A percentile compares a stretch with the other conserved stretches of the same genome.
Evolutionary conservation across 2,797 vertebrate genomes (phyloP).

Genomic region (Acrossocheilus wenchowensis): DNA sequence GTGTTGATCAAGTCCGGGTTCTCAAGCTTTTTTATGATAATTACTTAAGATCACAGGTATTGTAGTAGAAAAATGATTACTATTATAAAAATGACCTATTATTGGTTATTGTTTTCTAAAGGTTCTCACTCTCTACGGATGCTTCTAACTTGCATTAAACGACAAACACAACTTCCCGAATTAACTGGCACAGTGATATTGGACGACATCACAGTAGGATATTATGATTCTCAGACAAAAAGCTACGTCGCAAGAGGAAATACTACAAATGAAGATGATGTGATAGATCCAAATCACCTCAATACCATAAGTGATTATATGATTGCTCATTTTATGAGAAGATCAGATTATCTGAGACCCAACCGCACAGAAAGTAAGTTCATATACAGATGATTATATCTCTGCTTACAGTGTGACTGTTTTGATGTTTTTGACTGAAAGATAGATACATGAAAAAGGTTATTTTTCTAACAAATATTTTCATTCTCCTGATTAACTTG

Average conservation of each 20-base stretch:
- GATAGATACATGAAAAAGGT: too few species aligned
- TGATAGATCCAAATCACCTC: background rate
- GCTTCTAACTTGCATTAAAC: background rate
- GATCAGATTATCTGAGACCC: background rate
- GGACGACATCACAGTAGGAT: conserved; percentile 3
- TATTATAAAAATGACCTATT: too few species aligned
- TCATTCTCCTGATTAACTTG: too few species aligned
- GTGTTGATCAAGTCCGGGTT: too few species aligned
- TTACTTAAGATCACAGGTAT: too few species aligned
- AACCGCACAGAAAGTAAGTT: background rate
- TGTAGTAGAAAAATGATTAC: too few species aligned
- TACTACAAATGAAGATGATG: background rate
- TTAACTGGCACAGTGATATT: background rate
- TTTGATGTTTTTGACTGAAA: too few species aligned
- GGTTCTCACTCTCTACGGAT: background rate
- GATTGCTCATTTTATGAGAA: background rate
- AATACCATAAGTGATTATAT: background rate
- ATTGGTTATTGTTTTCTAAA: background rate
- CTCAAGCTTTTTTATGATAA: too few species aligned
- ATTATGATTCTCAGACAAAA: background rate
- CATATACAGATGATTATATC: background rate
- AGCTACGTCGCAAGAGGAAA: background rate
- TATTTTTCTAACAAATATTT: too few species aligned
- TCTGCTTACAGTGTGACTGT: too few species aligned
- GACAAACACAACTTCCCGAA: background rate